A percentile compares a stretch with the other conserved stretches of the same genome.
Conservation (phyloP, 92 coral and sea anemone genomes). For the Epizoanthus ramosus region DNA sequence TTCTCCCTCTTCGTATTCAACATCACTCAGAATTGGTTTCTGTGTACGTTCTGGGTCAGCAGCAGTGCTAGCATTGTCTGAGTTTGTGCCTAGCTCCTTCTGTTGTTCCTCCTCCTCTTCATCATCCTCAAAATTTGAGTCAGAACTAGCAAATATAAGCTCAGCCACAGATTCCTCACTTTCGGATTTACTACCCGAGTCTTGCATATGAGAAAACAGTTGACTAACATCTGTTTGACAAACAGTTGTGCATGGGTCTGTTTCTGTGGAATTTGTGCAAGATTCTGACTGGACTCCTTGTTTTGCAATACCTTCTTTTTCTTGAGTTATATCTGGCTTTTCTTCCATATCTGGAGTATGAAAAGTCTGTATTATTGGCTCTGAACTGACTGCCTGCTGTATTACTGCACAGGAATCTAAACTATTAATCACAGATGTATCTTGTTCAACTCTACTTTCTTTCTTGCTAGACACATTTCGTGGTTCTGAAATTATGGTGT, state of each 20-base stretch:
- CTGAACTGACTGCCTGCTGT: too few relatives aligned
- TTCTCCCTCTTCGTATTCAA: conserved; percentile 29
- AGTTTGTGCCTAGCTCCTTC: conserved; percentile 4
- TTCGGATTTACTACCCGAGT: background rate
- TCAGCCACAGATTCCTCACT: conserved; percentile 62
- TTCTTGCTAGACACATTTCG: too few relatives aligned
- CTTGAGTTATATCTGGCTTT: too few relatives aligned
- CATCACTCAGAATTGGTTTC: background rate
- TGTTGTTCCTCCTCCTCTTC: conserved; percentile 48
- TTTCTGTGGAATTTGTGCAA: background rate
- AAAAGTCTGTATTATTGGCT: too few relatives aligned
- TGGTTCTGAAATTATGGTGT: too few relatives aligned
- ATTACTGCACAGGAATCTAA: too few relatives aligned
- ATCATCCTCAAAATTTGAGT: conserved; percentile 56
- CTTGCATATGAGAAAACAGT: background rate
- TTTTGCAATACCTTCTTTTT: background rate
- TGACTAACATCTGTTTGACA: background rate
- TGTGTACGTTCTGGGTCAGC: background rate
- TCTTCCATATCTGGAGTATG: too few relatives aligned
- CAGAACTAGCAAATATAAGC: conserved; percentile 62
- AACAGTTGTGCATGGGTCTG: background rate
- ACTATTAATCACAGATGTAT: too few relatives aligned
- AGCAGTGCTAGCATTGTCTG: background rate
- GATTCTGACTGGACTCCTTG: background rate
- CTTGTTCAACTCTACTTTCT: too few relatives aligned